Conservation (phyloP, 92 coral and sea anemone genomes). For the Anthopleura xanthogrammica region DNA sequence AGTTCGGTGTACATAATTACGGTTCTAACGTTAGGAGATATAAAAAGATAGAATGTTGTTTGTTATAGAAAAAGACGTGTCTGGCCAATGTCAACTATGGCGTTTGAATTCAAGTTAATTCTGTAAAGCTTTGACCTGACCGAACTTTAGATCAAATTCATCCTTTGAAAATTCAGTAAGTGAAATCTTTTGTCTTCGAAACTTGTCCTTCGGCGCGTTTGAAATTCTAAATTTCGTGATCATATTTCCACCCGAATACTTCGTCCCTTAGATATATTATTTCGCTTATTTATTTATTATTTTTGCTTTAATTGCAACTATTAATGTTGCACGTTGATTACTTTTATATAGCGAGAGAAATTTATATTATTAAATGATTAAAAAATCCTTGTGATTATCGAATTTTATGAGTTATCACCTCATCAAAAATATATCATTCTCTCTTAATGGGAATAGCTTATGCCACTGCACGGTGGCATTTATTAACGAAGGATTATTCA, state of each 20-base stretch:
- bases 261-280: neutral
- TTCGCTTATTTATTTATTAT: neutral
- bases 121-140: constrained; percentile 4
- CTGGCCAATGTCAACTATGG: constrained; percentile 19
- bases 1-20: constrained; percentile 11
- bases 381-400: neutral
- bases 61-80: constrained; percentile 4
- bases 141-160: neutral
- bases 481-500: neutral
- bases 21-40: neutral
- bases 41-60: neutral
- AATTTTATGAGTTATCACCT: neutral
- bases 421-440: constrained; percentile 5
- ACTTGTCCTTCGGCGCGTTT: neutral
- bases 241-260: neutral
- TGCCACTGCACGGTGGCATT: neutral
- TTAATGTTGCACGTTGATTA: neutral
- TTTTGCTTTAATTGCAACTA: neutral
- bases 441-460: neutral
- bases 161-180: constrained; percentile 3
- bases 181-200: constrained; percentile 7
- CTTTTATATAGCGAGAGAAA: neutral
- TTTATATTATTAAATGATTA: neutral
- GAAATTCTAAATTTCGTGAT: neutral
- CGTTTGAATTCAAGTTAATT: constrained; percentile 3